Evolutionary conservation across 2,113 vertebrate genomes (phyloP), one percentile per base, ranked within the genome.

Genomic region (Uria aalge): DNA sequence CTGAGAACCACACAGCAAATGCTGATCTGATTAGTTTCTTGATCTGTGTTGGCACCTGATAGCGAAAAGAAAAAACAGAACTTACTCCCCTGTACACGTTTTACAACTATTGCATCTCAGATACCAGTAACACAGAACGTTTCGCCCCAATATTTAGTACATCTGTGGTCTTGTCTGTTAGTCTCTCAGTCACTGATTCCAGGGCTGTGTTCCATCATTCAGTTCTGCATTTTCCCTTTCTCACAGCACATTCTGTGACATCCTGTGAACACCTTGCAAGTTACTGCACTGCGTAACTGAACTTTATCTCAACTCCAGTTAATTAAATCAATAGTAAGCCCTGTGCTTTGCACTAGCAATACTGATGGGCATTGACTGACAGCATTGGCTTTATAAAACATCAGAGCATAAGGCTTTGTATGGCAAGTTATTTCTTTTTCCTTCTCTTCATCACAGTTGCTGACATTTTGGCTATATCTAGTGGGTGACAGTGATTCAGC

Each of bases 271-370:
- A 72, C 81, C 34, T 11, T 63, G 40, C 8, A 19, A 79, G 53
- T 85, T 79, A 57, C 16, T 94, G 78, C 13, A 40, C 47, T 79
- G 27, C 3, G 11, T 82, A 96, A 80, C 7, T 56, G 47, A 94
- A 93, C 41, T 92, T 97, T 79, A 79, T 88, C 71, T 95, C 69
- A 94, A 64, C 18, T 89, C 43, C 56, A 30, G 52, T 68, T 96
- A 95, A 94, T 96, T 94, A 92, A 96, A 96, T 97, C 84, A 94
- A 85, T 88, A 95, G 23, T 56, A 57, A 68, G 26, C 12, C 59
- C 76, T 64, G 32, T 38, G 50, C 30, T 94, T 96, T 91, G 62
- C 36, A 69, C 36, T 68, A 75, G 83, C 82, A 94, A 62, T 86
- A 76, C 27, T 94, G 92, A 94, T 71, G 32, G 77, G 34, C 18